phyloP scores from a whole-genome alignment of 23 tunicate genomes.

The Phallusia fumigata region DNA sequence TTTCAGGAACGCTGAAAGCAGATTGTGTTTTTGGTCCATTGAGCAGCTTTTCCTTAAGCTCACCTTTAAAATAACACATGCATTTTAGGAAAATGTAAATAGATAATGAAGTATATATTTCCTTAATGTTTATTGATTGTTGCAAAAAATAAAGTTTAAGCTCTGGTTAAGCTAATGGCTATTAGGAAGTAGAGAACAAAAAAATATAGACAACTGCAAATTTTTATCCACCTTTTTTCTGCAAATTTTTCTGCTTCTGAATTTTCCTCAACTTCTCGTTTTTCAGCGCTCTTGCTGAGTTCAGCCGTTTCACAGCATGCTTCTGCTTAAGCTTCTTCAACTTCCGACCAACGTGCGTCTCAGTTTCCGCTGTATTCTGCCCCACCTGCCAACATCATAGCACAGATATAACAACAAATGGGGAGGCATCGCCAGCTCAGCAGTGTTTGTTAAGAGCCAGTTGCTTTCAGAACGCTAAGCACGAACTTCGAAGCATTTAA shows the following conservation, averaged over 20 bases:
- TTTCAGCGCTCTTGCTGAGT: background rate
- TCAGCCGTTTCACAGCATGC: constrained; percentile 1
- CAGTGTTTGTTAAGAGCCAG: constrained; percentile 46
- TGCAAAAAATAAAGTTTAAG: no score
- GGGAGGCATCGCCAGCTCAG: constrained; percentile 20
- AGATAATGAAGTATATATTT: no score
- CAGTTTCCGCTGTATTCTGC: background rate
- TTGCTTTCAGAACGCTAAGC: background rate
- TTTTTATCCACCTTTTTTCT: background rate
- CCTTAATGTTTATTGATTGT: no score
- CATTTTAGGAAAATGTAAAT: no score
- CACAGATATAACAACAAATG: background rate
- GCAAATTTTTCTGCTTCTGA: constrained; percentile 3
- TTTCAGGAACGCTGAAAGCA: background rate
- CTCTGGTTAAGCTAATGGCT: no score
- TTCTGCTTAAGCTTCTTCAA: constrained; percentile 4
- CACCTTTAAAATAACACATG: background rate
- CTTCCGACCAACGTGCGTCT: background rate
- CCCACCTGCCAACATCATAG: background rate
- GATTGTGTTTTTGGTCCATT: background rate
- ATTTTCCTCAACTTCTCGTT: background rate
- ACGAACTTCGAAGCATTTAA: background rate
- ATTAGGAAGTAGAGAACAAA: no score
- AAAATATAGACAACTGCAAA: no score
- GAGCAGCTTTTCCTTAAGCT: background rate